Conservation (phyloP, 2,888 invertebrate species). For the Tenthredo distinguenda region DNA sequence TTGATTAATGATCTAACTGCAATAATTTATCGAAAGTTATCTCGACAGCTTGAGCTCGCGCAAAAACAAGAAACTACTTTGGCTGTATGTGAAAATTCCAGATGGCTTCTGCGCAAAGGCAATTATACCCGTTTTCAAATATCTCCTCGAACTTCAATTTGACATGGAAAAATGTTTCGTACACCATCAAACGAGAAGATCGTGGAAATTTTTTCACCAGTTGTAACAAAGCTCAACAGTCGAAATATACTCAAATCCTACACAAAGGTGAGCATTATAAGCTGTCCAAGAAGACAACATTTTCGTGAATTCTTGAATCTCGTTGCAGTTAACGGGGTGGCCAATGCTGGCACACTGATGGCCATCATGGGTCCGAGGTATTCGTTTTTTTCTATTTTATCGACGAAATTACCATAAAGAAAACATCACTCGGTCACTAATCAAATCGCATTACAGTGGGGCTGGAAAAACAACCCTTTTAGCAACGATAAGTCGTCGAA, state of each 20-base stretch:
- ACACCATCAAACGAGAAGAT: conserved; percentile 63
- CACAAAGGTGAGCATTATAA: neutral
- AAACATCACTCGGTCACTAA: neutral
- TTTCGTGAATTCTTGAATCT: conserved; percentile 54
- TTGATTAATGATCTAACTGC: neutral
- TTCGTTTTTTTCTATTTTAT: conserved; percentile 55
- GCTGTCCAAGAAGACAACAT: neutral
- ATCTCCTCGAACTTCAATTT: conserved; percentile 59
- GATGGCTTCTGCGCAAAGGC: neutral
- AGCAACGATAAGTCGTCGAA: conserved; percentile 86
- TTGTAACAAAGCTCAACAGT: conserved; percentile 75
- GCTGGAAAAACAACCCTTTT: conserved; percentile 88
- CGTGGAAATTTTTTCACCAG: conserved; percentile 71
- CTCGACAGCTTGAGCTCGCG: neutral
- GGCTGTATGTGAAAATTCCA: neutral
- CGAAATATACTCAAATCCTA: neutral
- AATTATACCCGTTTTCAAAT: neutral
- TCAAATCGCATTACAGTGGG: conserved; percentile 80
- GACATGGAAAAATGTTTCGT: conserved; percentile 70
- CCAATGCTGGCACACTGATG: conserved; percentile 85
- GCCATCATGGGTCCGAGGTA: conserved; percentile 89
- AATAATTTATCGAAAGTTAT: neutral
- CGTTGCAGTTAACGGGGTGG: conserved; percentile 84
- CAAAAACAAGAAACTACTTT: neutral
- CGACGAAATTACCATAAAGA: conserved; percentile 1